Base-by-base conservation (phyloP, 2,113 vertebrate genomes). In the Poeciliopsis prolifica region DNA sequence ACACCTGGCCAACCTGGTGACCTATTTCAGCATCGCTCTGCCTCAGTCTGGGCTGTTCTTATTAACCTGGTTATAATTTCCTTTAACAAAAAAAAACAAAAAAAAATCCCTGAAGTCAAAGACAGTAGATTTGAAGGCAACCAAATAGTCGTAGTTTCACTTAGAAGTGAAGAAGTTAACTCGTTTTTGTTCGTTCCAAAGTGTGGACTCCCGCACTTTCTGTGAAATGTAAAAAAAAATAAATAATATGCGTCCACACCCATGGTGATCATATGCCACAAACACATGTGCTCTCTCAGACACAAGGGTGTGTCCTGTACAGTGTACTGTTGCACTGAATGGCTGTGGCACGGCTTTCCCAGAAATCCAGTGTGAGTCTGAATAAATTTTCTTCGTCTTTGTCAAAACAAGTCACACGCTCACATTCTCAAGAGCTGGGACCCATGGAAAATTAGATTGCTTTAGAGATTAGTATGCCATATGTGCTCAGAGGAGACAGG, bases 281-380 rank as follows among this genome's bases (percentile, higher is more conserved):
- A 40, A 79, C 85, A 70, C 29, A 40, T 62, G 40, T 72, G 63
- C 78, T 44, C 75, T 84, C 68, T 79, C 74, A 71, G 82, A 72
- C 51, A 48, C 75, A 74, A 69, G 87, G 87, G 86, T 81, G 84
- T 79, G 82, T 89, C 87, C 82, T n/a, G 10, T 72, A 65, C 70
- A 69, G 65, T 70, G 72, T 60, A 54, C 75, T 67, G 80, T 75
- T 80, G 62, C 80, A 79, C 76, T 75, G 67, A 82, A 80, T 61
- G 37, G 77, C 80, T 58, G 67, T 11, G 29, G 78, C 42, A 78
- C 11, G 71, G 69, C 82, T 80, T 88, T 82, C 71, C 10, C 74
- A 71, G 81, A 87, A 84, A 70, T 78, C 75, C 22, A 74, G 71
- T 67, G 70, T 75, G n/a, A 48, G 77, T 77, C 80, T 61, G 74